phyloP scores from a whole-genome alignment of 2,888 invertebrate genomes.

The Drosophila engyochracea region DNA sequence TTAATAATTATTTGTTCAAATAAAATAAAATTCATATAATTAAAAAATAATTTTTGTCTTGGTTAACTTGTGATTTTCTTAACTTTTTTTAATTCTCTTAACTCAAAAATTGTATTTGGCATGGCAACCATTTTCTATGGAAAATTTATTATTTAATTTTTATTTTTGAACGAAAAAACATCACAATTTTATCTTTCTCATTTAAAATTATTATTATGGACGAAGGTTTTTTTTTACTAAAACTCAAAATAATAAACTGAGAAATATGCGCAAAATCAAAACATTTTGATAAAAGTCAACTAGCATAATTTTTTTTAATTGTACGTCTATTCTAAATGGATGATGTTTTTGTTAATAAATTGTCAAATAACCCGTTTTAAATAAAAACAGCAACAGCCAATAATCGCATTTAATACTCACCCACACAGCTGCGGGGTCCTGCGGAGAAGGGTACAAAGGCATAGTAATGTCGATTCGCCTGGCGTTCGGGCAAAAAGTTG shows the following conservation, averaged over 20 bases:
- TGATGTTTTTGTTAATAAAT: not conserved
- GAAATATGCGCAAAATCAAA: not conserved
- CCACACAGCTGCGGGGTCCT: constrained; percentile 92
- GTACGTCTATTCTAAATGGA: not conserved
- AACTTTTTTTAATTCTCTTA: too few species aligned
- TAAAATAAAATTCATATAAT: too few species aligned
- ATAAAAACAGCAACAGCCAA: not conserved
- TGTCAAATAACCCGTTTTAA: not conserved
- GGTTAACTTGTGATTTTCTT: too few species aligned
- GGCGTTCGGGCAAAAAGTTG: constrained; percentile 93
- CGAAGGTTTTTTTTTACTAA: not conserved
- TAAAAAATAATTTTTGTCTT: not conserved
- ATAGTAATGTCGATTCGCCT: constrained; percentile 92
- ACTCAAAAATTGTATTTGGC: too few species aligned
- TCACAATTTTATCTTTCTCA: not conserved
- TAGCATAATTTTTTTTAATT: not conserved
- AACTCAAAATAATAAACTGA: not conserved
- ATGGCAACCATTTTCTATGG: too few species aligned
- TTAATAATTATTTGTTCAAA: not conserved
- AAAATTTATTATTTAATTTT: too few species aligned
- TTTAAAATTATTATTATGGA: not conserved
- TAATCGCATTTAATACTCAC: constrained; percentile 85
- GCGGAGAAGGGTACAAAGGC: constrained; percentile 94
- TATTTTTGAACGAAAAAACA: not conserved
- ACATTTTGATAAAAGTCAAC: not conserved